A percentile compares a stretch with the other conserved stretches of the same genome.
These are phyloP conservation scores for Sardinella longiceps DNA, from an alignment of 2,797 vertebrate species.

Conservation along the genomic window DNA sequence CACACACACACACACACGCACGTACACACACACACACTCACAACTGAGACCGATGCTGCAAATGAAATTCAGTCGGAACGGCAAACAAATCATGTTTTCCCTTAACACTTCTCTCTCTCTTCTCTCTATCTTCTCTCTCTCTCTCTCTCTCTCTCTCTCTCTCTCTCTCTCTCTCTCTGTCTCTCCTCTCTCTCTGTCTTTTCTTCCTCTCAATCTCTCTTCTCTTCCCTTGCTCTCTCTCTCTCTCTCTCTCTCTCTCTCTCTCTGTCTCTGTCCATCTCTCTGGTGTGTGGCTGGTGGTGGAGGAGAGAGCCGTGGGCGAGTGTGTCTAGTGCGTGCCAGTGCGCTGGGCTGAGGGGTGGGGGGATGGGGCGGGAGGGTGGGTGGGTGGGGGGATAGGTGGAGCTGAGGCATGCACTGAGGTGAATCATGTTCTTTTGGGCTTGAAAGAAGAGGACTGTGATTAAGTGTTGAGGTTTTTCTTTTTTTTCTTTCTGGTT, in stretches of 20 bases:
- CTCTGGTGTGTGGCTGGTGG: neutral
- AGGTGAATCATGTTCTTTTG: slow-evolving; percentile 47
- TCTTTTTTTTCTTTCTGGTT: slow-evolving; percentile 51
- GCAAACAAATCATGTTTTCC: neutral
- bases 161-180: neutral
- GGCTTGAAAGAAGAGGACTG: slow-evolving; percentile 39
- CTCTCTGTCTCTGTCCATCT: neutral
- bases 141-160: neutral
- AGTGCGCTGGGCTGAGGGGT: slow-evolving; percentile 28
- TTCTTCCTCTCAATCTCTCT: neutral
- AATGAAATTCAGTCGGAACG: neutral
- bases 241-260: neutral
- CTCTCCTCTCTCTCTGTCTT: neutral
- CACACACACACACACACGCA: neutral
- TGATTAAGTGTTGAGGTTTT: slow-evolving; percentile 46
- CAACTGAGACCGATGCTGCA: neutral
- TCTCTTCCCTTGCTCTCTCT: neutral
- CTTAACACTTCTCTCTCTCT: neutral
- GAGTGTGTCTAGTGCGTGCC: slow-evolving; percentile 14
- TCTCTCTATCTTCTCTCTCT: neutral
- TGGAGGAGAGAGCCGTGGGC: slow-evolving; percentile 17
- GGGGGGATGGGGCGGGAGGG: neutral
- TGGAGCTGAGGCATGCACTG: neutral
- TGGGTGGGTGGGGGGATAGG: neutral
- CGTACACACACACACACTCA: neutral